A percentile compares a stretch with the other conserved stretches of the same genome.
phyloP scores from a whole-genome alignment of 1,140 invertebrate species.

The Cephus cinctus region DNA sequence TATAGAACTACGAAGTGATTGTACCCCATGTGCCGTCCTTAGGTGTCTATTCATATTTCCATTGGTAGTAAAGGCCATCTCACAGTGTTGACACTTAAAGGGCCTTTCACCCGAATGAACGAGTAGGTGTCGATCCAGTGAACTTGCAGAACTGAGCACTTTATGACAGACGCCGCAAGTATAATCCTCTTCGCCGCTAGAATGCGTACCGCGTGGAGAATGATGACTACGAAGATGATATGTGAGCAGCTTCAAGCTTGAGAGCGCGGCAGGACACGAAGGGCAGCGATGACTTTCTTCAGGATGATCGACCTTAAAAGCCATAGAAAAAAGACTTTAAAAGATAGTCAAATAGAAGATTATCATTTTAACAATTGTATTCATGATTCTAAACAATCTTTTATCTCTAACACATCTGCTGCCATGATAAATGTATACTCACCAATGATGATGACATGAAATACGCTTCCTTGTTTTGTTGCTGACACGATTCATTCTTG shows the following conservation, averaged over 20 bases:
- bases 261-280: constrained; percentile 56
- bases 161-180: constrained; percentile 53
- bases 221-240: constrained; percentile 63
- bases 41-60: constrained; percentile 87
- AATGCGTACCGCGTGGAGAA: constrained; percentile 41
- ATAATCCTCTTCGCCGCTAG: constrained; percentile 44
- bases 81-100: constrained; percentile 76
- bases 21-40: constrained; percentile 61
- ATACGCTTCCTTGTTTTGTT: constrained; percentile 36
- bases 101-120: constrained; percentile 75
- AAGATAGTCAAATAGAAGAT: neutral
- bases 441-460: constrained; percentile 40
- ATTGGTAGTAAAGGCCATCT: constrained; percentile 83
- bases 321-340: constrained; percentile 5
- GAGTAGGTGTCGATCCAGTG: constrained; percentile 73
- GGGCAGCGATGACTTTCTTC: constrained; percentile 52
- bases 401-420: too few species aligned
- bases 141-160: constrained; percentile 73
- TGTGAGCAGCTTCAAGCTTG: constrained; percentile 59
- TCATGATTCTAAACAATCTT: too few species aligned
- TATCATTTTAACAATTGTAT: neutral
- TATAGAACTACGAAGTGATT: constrained; percentile 38
- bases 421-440: constrained; percentile 23
- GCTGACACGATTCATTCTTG: constrained; percentile 27
- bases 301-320: constrained; percentile 26